Evolutionary conservation across 2,113 vertebrate genomes (phyloP), one percentile per base, ranked within the genome.

Genomic region (Gambusia affinis): DNA sequence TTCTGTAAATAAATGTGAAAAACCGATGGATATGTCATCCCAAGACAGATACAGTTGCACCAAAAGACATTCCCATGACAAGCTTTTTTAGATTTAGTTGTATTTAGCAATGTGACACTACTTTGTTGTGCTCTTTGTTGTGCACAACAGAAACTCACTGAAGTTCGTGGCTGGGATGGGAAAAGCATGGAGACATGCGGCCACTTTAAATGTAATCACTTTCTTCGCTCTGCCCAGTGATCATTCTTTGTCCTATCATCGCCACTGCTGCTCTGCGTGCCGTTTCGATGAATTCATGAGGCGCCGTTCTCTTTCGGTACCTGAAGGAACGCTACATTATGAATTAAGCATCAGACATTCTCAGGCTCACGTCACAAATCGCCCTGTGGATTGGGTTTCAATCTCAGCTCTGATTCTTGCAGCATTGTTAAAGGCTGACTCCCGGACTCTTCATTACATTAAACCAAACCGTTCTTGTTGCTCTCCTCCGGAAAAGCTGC

Each of bases 371-470:
- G 81, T 86, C 79, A 71, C 57, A 82, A 73, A 75, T 44, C 57
- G 76, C 73, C 74, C 70, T 70, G 79, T 83, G 80, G 47, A 87
- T 85, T 79, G 61, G 66, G 77, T 87, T 88, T 90, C 80, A 87
- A 67, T 87, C 78, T 83, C 66, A 17, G 71, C 74, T 73, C 76
- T 1, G 70, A 76, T 72, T 80, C 74, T 77, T 78, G 65, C 76
- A 57, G 79, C 22, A 6, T 8, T 35, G 54, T 35, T 66, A 63
- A 83, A 75, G 60, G 65, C 63, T 57, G 51, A 57, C 51, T n/a
- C 47, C 71, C 75, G 72, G 77, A 60, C 65, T 77, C 61, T 81
- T 71, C 67, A 66, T 78, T 78, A 27, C 61, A 70, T 39, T 61
- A 66, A 79, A 83, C 79, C 71, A 64, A 80, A 64, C 19, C 1